Evolutionary conservation across 2,797 vertebrate genomes (phyloP).

Genomic region (Graptemys geographica): DNA sequence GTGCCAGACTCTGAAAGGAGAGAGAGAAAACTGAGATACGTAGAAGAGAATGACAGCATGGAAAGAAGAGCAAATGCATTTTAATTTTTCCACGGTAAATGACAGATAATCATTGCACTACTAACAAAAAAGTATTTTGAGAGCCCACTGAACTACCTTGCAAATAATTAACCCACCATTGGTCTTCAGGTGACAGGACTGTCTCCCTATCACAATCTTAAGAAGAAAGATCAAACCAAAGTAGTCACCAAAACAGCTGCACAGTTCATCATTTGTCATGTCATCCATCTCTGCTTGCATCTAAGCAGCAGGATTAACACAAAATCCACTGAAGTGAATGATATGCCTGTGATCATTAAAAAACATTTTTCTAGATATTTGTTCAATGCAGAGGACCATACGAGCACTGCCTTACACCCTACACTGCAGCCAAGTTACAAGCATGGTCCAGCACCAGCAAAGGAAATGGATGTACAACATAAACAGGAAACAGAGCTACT

Average conservation of each 20-base stretch:
- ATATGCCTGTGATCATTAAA: neutral
- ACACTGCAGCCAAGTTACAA: neutral
- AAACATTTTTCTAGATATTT: neutral
- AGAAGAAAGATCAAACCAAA: neutral
- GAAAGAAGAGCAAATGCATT: neutral
- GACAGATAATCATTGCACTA: neutral
- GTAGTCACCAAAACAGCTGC: neutral
- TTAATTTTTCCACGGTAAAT: neutral
- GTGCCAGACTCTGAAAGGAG: neutral
- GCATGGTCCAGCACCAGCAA: neutral
- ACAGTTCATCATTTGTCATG: neutral
- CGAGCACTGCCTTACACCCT: too few species aligned
- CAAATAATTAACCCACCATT: neutral
- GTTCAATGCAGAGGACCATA: neutral
- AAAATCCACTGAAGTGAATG: neutral
- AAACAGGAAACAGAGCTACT: neutral
- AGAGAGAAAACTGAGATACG: neutral
- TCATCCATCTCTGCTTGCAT: neutral
- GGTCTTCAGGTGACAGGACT: neutral
- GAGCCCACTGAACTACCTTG: neutral
- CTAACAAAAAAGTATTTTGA: neutral
- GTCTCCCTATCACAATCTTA: neutral
- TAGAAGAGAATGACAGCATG: neutral
- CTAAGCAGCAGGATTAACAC: neutral
- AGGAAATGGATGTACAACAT: neutral